Conservation (phyloP, 2,113 vertebrate genomes). For the Oplegnathus fasciatus region DNA sequence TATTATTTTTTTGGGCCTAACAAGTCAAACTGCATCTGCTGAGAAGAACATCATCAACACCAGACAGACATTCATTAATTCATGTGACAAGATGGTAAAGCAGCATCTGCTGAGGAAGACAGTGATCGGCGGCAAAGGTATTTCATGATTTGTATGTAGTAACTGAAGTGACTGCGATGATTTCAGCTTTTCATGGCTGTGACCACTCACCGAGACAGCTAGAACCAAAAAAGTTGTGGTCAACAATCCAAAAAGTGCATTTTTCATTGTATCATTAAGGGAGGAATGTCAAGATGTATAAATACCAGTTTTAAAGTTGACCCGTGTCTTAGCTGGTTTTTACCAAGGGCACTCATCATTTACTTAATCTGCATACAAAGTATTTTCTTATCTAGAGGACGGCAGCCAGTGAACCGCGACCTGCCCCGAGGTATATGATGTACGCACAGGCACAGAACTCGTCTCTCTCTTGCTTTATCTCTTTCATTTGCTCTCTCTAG, state of each 20-base stretch:
- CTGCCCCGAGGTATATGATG: slow-evolving; percentile 58
- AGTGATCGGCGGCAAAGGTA: slow-evolving; percentile 60
- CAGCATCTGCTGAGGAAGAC: slow-evolving; percentile 72
- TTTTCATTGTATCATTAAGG: slow-evolving; percentile 22
- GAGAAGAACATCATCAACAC: slow-evolving; percentile 64
- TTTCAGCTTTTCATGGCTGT: slow-evolving; percentile 18
- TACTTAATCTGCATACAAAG: slow-evolving; percentile 73
- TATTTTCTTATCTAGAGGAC: slow-evolving; percentile 75
- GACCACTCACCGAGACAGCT: background rate
- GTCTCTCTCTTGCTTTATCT: slow-evolving; percentile 52
- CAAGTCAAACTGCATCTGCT: slow-evolving; percentile 75
- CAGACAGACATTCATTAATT: slow-evolving; percentile 75
- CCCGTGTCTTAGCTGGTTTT: slow-evolving; percentile 39
- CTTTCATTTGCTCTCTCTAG: slow-evolving; percentile 50
- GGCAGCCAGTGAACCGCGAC: slow-evolving; percentile 63
- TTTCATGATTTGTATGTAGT: slow-evolving; percentile 51
- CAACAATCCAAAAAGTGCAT: slow-evolving; percentile 15
- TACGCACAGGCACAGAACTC: slow-evolving; percentile 49
- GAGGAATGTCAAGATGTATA: slow-evolving; percentile 19
- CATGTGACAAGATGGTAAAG: slow-evolving; percentile 71
- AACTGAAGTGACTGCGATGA: slow-evolving; percentile 39
- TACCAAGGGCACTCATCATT: slow-evolving; percentile 58
- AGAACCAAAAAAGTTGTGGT: slow-evolving; percentile 6
- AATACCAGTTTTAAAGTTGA: slow-evolving; percentile 39
- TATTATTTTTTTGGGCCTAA: slow-evolving; percentile 77